Conservation (phyloP, 2,113 vertebrate genomes). For the Ptyas mucosa region DNA sequence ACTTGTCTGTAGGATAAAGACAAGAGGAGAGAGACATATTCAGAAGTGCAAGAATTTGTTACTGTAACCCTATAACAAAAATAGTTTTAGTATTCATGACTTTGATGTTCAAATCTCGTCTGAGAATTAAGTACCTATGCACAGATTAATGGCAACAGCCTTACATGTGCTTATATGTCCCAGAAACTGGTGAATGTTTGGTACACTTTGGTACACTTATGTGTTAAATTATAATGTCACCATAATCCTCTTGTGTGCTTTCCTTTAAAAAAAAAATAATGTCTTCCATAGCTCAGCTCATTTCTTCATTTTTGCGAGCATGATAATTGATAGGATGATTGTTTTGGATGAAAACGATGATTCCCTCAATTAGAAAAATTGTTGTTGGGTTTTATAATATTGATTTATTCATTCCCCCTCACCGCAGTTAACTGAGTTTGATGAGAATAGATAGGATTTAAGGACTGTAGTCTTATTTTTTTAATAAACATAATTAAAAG, state of each 20-base stretch:
- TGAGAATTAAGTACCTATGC: not conserved
- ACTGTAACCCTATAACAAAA: not conserved
- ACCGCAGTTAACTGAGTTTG: not conserved
- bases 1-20: not conserved
- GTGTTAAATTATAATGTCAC: not conserved
- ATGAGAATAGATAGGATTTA: slow-evolving; percentile 1
- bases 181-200: not conserved
- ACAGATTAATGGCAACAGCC: not conserved
- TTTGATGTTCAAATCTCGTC: not conserved
- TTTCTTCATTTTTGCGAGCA: not conserved
- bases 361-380: not conserved
- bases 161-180: not conserved
- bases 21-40: not conserved
- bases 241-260: not conserved
- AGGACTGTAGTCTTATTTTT: not conserved
- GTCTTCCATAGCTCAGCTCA: not conserved
- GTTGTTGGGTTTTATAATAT: not conserved
- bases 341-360: not conserved
- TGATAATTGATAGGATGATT: not conserved
- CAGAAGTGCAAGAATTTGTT: not conserved
- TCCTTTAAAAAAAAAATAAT: not conserved
- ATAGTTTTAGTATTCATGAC: not conserved
- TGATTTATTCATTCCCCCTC: not conserved
- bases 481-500: not conserved
- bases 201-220: not conserved